These are phyloP conservation scores for Vireo griseus DNA, from an alignment of 2,797 vertebrate species.

Conservation along the genomic window DNA sequence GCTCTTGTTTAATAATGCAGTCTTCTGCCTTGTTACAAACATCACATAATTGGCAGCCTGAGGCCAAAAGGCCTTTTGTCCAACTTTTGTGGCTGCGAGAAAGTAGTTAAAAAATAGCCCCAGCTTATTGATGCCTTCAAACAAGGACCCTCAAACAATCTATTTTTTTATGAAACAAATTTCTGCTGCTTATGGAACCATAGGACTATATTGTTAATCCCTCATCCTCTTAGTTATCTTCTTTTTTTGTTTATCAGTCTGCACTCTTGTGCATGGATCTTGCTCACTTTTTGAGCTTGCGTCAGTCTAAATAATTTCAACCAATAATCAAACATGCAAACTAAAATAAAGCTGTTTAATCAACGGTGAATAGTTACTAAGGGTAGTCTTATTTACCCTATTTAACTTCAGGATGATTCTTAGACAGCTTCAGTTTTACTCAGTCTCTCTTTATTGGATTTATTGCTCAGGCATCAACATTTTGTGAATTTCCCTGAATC, in stretches of 20 bases:
- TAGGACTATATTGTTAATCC: neutral
- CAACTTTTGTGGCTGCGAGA: neutral
- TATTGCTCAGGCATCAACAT: neutral
- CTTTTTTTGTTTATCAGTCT: neutral
- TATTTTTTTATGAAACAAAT: neutral
- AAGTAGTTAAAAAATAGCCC: neutral
- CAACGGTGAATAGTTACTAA: neutral
- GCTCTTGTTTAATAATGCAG: neutral
- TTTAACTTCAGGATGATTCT: neutral
- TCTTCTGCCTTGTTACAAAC: conserved; percentile 31
- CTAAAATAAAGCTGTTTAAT: neutral
- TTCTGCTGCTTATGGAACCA: neutral
- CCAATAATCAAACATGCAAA: neutral
- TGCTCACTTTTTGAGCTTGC: neutral
- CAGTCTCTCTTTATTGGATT: conserved; percentile 13
- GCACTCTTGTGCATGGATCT: neutral
- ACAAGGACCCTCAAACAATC: neutral
- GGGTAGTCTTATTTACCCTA: conserved; percentile 38
- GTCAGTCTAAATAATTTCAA: neutral
- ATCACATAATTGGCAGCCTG: neutral
- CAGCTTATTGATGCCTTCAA: neutral
- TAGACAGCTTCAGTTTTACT: conserved; percentile 5
- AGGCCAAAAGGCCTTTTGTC: neutral
- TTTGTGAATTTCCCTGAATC: neutral
- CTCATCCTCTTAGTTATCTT: neutral